Evolutionary conservation across 2,113 vertebrate species (phyloP).

Genomic region (Paraplagusia blochii): DNA sequence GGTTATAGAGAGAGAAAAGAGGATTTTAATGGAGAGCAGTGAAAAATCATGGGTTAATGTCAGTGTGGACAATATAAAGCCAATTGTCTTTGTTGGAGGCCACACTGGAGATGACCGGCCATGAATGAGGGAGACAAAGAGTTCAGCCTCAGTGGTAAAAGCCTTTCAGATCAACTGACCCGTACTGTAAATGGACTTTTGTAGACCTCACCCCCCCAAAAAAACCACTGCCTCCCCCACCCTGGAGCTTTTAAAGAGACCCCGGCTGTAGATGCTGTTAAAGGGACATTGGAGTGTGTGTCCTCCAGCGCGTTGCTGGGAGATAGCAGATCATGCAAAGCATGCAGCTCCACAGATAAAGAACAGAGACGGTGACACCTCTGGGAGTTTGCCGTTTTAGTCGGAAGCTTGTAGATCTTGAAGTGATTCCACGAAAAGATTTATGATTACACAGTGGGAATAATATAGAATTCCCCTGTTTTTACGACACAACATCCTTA

Average conservation of each 20-base stretch:
- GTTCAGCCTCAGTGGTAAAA: constrained; percentile 74
- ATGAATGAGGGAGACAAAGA: constrained; percentile 75
- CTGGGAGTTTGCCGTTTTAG: background rate
- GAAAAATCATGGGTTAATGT: constrained; percentile 73
- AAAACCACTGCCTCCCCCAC: constrained; percentile 31
- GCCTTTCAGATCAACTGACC: constrained; percentile 80
- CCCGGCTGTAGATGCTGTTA: constrained; percentile 63
- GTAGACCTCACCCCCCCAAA: constrained; percentile 50
- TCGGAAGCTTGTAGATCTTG: constrained; percentile 9
- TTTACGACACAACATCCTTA: background rate
- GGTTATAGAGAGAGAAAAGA: constrained; percentile 61
- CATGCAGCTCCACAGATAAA: constrained; percentile 44
- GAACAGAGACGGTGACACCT: constrained; percentile 16
- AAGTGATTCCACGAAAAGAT: constrained; percentile 3
- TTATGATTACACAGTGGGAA: background rate
- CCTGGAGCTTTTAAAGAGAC: constrained; percentile 55
- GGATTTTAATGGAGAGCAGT: constrained; percentile 67
- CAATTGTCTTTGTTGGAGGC: constrained; percentile 68
- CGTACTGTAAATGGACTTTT: constrained; percentile 78
- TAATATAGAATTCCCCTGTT: background rate
- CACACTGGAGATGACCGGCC: constrained; percentile 58
- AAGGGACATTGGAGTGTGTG: constrained; percentile 50
- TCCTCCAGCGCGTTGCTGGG: constrained; percentile 62
- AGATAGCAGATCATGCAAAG: constrained; percentile 54
- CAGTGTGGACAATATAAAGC: constrained; percentile 67